Evolutionary conservation across 2,888 invertebrate genomes (phyloP).

Genomic region (Andrena marginata): DNA sequence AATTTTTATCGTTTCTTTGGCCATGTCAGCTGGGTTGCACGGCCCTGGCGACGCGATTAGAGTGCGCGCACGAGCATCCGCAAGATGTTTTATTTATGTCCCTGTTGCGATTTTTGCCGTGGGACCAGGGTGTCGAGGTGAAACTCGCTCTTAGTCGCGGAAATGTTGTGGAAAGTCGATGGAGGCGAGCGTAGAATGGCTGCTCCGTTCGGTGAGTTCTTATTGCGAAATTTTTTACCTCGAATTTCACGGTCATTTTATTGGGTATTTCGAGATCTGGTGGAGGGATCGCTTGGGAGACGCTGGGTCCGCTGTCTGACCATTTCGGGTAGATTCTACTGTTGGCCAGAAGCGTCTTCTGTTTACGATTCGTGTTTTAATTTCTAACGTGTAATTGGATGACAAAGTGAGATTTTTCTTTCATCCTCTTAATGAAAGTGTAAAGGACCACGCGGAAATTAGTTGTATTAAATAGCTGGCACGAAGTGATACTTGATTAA

Average conservation of each 20-base stretch:
- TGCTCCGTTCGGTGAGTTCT: conserved; percentile 37
- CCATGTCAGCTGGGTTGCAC: conserved; percentile 20
- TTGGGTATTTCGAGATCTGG: not conserved
- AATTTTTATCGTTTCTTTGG: not conserved
- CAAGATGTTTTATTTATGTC: conserved; percentile 68
- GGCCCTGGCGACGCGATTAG: conserved; percentile 62
- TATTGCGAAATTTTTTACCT: not conserved
- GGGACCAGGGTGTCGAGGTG: conserved; percentile 33
- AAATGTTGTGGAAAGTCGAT: conserved; percentile 1
- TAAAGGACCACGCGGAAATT: no score
- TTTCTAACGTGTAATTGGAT: not conserved
- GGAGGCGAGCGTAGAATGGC: conserved; percentile 20
- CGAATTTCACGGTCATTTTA: not conserved
- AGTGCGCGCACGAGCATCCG: conserved; percentile 63
- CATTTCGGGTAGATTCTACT: not conserved
- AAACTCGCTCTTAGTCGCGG: conserved; percentile 17
- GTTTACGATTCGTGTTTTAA: not conserved
- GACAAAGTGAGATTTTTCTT: no score
- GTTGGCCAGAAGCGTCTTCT: not conserved
- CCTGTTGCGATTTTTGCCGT: conserved; percentile 47
- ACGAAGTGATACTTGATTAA: no score
- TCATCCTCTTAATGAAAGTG: no score
- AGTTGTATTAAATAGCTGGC: no score
- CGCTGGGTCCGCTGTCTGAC: not conserved
- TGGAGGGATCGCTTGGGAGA: not conserved